These are phyloP conservation scores for Leptopilina drosophilae DNA, from an alignment of 2,888 invertebrate genomes.

Conservation along the genomic window DNA sequence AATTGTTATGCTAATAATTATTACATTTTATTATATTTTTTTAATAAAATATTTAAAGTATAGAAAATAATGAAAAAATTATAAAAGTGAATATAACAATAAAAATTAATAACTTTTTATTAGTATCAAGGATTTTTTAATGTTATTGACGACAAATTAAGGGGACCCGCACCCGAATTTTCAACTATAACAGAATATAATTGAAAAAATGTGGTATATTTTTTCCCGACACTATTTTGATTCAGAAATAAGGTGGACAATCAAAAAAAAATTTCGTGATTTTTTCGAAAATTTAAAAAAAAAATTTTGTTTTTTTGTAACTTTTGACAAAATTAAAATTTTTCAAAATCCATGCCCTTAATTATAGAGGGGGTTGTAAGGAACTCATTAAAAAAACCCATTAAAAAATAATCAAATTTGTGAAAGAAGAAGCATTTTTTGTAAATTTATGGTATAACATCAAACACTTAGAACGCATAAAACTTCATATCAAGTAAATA, in stretches of 20 bases:
- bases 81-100: too few relatives aligned
- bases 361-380: not conserved
- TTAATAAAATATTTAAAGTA: too few relatives aligned
- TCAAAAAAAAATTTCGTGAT: not conserved
- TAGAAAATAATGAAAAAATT: too few relatives aligned
- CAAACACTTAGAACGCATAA: not conserved
- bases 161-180: too few relatives aligned
- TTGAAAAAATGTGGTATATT: too few relatives aligned
- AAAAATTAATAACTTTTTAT: too few relatives aligned
- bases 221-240: not conserved
- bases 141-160: too few relatives aligned
- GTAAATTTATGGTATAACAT: not conserved
- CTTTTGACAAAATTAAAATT: not conserved
- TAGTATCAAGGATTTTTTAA: too few relatives aligned
- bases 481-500: not conserved
- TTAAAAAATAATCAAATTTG: not conserved
- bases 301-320: too few relatives aligned
- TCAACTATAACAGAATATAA: too few relatives aligned
- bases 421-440: conserved; percentile 3
- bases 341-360: not conserved
- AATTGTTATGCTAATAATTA: too few relatives aligned
- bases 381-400: not conserved
- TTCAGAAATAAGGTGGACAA: not conserved
- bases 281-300: not conserved
- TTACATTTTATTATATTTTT: too few relatives aligned